These are phyloP conservation scores for Pionites leucogaster DNA, from an alignment of 2,113 vertebrate genomes.

Conservation along the genomic window DNA sequence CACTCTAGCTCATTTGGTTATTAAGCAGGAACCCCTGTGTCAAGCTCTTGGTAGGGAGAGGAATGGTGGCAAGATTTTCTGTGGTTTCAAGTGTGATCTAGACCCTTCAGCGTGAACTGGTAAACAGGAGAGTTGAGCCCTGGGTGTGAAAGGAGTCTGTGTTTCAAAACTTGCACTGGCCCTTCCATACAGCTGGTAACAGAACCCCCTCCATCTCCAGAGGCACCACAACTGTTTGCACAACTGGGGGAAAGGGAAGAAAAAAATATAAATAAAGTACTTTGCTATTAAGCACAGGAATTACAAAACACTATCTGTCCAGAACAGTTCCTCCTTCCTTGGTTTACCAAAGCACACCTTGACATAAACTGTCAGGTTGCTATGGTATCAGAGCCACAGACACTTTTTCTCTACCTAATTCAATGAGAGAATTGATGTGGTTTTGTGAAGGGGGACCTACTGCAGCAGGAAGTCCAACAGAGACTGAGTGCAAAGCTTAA, in stretches of 20 bases:
- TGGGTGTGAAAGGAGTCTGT: not conserved
- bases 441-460: not conserved
- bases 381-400: not conserved
- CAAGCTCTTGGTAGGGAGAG: not conserved
- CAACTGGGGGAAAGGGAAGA: accelerated
- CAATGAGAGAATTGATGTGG: not conserved
- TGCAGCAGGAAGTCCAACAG: not conserved
- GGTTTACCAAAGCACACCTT: not conserved
- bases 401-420: not conserved
- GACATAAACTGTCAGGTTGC: not conserved
- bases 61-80: not conserved
- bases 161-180: not conserved
- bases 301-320: not conserved
- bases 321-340: not conserved
- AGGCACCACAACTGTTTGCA: not conserved
- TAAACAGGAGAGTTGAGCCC: not conserved
- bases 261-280: not conserved
- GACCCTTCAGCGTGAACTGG: not conserved
- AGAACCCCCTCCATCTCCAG: not conserved
- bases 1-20: not conserved
- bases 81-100: not conserved
- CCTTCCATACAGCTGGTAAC: not conserved
- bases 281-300: not conserved
- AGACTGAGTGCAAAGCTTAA: not conserved
- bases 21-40: not conserved